These are phyloP conservation scores for Otus sunia DNA, from an alignment of 2,113 vertebrate genomes.

Conservation along the genomic window DNA sequence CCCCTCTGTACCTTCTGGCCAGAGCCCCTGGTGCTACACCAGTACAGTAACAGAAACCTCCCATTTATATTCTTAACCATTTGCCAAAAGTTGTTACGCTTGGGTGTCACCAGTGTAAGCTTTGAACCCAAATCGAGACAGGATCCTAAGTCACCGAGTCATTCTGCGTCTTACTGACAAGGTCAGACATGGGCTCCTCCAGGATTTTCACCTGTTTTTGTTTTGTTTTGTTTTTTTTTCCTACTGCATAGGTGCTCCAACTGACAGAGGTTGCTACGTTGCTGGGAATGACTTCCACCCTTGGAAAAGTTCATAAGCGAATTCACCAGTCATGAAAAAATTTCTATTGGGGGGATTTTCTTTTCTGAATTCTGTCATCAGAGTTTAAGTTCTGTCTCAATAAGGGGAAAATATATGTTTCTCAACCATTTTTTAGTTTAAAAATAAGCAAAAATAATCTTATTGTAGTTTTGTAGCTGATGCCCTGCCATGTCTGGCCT, in stretches of 20 bases:
- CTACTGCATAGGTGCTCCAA: not conserved
- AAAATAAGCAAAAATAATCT: not conserved
- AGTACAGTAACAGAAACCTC: not conserved
- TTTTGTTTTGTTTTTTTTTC: not conserved
- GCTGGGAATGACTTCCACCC: not conserved
- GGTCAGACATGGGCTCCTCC: not conserved
- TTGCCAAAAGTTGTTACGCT: no score
- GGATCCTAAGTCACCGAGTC: not conserved
- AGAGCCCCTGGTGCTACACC: not conserved
- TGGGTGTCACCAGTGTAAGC: not conserved
- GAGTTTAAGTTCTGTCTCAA: not conserved
- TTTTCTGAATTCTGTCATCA: not conserved
- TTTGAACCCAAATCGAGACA: not conserved
- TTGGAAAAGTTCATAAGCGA: not conserved
- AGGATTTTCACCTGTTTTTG: not conserved
- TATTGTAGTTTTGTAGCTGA: not conserved
- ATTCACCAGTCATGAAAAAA: not conserved
- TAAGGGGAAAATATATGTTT: not conserved
- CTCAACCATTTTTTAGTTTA: not conserved
- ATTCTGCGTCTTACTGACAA: not conserved
- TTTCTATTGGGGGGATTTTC: not conserved
- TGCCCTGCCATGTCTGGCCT: not conserved
- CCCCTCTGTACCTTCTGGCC: not conserved
- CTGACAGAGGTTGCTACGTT: accelerated
- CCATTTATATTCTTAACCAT: accelerated